Evolutionary conservation across 2,797 vertebrate species (phyloP).

Genomic region (Gambusia yucatana): DNA sequence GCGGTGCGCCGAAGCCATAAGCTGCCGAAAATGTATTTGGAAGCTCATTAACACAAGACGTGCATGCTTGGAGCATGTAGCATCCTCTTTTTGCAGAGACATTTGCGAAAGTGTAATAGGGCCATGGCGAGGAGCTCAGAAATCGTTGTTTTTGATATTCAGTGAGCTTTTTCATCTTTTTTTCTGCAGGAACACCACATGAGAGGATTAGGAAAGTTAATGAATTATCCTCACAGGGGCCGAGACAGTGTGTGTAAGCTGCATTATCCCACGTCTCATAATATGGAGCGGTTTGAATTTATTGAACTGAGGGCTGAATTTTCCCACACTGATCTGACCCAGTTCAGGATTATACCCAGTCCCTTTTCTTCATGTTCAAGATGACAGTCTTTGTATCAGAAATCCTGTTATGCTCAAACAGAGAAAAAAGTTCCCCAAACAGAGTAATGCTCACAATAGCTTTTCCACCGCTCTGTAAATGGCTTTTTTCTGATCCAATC

Average conservation of each 20-base stretch:
- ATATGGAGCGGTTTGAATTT: constrained; percentile 76
- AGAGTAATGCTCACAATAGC: constrained; percentile 20
- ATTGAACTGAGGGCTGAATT: constrained; percentile 76
- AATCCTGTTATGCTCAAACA: constrained; percentile 40
- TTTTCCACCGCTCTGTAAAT: constrained; percentile 17
- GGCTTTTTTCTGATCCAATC: constrained; percentile 50
- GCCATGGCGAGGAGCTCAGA: constrained; percentile 58
- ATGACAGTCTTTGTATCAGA: constrained; percentile 61
- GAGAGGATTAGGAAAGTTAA: constrained; percentile 82
- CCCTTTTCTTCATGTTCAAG: constrained; percentile 53
- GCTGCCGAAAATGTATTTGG: constrained; percentile 85
- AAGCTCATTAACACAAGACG: constrained; percentile 82
- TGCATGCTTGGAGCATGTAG: constrained; percentile 75
- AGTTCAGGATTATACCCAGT: constrained; percentile 60
- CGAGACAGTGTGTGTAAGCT: constrained; percentile 74
- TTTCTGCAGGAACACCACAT: constrained; percentile 74
- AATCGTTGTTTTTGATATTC: constrained; percentile 81
- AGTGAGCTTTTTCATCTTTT: constrained; percentile 79
- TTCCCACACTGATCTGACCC: constrained; percentile 78
- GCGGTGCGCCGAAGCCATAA: constrained; percentile 73
- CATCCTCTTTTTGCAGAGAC: constrained; percentile 65
- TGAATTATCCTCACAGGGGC: constrained; percentile 81
- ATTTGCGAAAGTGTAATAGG: constrained; percentile 64
- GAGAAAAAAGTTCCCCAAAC: constrained; percentile 30
- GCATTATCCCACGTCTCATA: constrained; percentile 81